Conservation (phyloP, 2,888 invertebrate species). For the Hofmannophila pseudospretella region DNA sequence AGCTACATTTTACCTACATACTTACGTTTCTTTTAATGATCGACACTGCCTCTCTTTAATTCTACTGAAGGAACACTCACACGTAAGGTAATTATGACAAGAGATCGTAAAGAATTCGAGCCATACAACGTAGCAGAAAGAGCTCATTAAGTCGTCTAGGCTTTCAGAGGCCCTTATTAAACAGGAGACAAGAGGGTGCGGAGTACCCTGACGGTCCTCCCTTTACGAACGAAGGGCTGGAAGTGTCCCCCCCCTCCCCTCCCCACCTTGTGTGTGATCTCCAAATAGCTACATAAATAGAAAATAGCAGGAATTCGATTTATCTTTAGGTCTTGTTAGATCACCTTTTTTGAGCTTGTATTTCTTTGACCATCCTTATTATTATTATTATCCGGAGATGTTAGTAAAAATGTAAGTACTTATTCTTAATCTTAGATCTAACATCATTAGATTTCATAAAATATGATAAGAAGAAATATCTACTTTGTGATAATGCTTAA, state of each 20-base stretch:
- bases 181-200: constrained; percentile 37
- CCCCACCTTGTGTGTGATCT: constrained; percentile 7
- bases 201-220: constrained; percentile 33
- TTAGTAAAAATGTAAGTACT: too few species aligned
- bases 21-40: too few species aligned
- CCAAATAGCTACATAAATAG: constrained; percentile 2
- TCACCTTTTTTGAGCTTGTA: background rate
- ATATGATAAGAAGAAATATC: too few species aligned
- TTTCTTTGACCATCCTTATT: too few species aligned
- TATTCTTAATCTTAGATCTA: too few species aligned
- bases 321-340: background rate
- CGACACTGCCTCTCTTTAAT: background rate
- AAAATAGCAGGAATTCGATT: background rate
- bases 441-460: too few species aligned
- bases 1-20: too few species aligned
- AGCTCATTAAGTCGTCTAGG: constrained; percentile 57
- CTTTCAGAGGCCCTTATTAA: constrained; percentile 51
- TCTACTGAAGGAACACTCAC: background rate
- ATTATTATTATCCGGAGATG: too few species aligned
- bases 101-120: constrained; percentile 7
- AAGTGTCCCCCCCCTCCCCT: constrained; percentile 12
- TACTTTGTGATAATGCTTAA: too few species aligned
- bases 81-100: constrained; percentile 9
- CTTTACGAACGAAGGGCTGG: constrained; percentile 19
- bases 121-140: constrained; percentile 12